These are phyloP conservation scores for Neodiprion pinetum DNA, from an alignment of 1,140 invertebrate genomes.

Conservation along the genomic window DNA sequence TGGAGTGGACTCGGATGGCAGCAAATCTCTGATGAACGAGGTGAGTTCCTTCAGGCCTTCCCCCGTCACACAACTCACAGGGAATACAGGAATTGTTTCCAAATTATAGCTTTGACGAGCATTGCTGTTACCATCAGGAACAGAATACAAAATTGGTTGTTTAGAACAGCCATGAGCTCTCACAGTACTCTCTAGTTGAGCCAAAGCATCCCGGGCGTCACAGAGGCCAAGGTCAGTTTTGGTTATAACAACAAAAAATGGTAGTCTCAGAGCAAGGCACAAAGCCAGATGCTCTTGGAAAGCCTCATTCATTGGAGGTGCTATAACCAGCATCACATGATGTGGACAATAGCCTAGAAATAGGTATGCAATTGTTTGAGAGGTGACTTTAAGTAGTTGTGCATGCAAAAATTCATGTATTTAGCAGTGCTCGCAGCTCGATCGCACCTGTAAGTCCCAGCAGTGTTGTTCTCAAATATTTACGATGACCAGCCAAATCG, in stretches of 20 bases:
- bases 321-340: conserved; percentile 91
- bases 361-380: background rate
- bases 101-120: conserved; percentile 68
- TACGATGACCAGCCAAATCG: conserved; percentile 95
- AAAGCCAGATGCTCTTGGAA: conserved; percentile 84
- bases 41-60: conserved; percentile 81
- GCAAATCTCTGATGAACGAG: conserved; percentile 67
- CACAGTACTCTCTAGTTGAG: conserved; percentile 70
- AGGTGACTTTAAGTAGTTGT: background rate
- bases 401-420: background rate
- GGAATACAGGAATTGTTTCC: conserved; percentile 86
- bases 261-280: conserved; percentile 84
- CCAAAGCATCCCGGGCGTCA: conserved; percentile 61
- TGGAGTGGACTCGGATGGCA: conserved; percentile 45
- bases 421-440: no score
- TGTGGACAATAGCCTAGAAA: conserved; percentile 87
- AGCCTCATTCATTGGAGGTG: conserved; percentile 57
- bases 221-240: conserved; percentile 83
- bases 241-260: conserved; percentile 89
- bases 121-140: conserved; percentile 77
- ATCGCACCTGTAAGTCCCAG: conserved; percentile 79
- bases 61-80: conserved; percentile 94
- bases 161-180: conserved; percentile 70
- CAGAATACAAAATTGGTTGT: conserved; percentile 71
- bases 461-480: conserved; percentile 95